Base-by-base conservation (phyloP, 1,140 invertebrate species). In the Tetraneura akinire region DNA sequence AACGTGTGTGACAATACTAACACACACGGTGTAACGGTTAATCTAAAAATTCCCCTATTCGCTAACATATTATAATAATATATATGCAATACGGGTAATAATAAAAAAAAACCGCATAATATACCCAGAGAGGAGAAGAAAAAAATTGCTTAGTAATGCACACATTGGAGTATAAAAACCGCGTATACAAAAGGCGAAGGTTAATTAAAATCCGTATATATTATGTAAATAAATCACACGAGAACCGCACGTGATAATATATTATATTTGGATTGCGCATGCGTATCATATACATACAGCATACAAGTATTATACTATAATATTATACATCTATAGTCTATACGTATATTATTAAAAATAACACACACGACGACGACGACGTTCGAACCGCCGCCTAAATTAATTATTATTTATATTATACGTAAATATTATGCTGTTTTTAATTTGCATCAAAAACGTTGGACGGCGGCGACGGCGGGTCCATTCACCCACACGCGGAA, bases 401-500 rank as follows among this genome's bases (percentile, higher is more conserved):
- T 62, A 60, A 78, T 78, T 47, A 37, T 29, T 47, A 37, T 29
- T 18, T n/a, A n/a, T n/a, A n/a, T n/a, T n/a, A n/a, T n/a, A n/a
- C n/a, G n/a, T n/a, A n/a, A n/a, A n/a, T n/a, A n/a, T 42, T 57
- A 51, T 14, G 13, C 37, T 37, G 3, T n/a, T 55, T 60, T 37
- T 76, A 76, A 76, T 76, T 60, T 76, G 73, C 55, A 76, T 60
- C 53, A 14, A n/a, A n/a, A n/a, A n/a, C n/a, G n/a, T 37, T 37
- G 32, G 32, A 37, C 32, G 8, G 32, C n/a, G n/a, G n/a, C n/a
- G 8, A 60, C 55, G 37, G 37, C 55, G 1, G 16, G 74, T 62
- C 37, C 74, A 55, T 78, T 62, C 74, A 62, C 73, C 53, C 53
- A 76, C 73, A 60, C 26, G 21, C 26, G 21, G 14, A 14, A 45